Base-by-base conservation (phyloP, 2,113 vertebrate species). In the Todiramphus chloris region DNA sequence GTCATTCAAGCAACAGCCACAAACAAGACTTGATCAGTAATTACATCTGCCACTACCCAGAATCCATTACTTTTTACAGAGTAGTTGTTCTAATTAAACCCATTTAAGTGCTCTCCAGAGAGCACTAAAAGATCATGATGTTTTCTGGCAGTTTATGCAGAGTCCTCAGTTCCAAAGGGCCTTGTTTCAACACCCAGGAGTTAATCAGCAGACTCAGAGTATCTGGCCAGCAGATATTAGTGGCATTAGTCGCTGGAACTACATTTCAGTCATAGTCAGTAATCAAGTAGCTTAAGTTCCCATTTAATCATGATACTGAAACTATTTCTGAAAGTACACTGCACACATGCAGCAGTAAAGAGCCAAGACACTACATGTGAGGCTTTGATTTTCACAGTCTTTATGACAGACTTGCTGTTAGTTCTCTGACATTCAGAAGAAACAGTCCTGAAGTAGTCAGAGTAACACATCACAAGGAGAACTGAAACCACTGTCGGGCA, bases 41-140 rank as follows among this genome's bases (percentile, higher is more conserved):
- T 82, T 92, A 92, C 77, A 87, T 35, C 73, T 94, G 83, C 16
- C 39, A 51, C 86, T 72, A 60, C 46, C 28, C 59, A 78, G 31
- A 84, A 94, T 16, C 60, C 77, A 87, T 70, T 59, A 70, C 59
- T 55, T 89, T 77, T 59, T 69, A 83, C 63, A 87, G 27, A 90
- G 33, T 9, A 78, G 69, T 25, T 43, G 85, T 88, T 62, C 70
- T 91, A 96, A 94, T 93, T 94, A 94, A 87, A 72, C 43, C 48
- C 35, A 30, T 53, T 87, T 60, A 82, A 91, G 64, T 11, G 62
- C 51, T 87, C 93, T 82, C 93, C 16, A 41, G 91, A 91, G 89
- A 91, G 6, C n/a, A 58, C 33, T 73, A 62, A 25, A 44, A 75
- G 25, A 87, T 64, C 33, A 14, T 10, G 4, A 39, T 75, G 24